Percentiles rank a stretch among this genome's conserved stretches.
These are phyloP conservation scores for Palythoa grandiflora DNA, from an alignment of 92 coral and sea anemone species.

Conservation along the genomic window DNA sequence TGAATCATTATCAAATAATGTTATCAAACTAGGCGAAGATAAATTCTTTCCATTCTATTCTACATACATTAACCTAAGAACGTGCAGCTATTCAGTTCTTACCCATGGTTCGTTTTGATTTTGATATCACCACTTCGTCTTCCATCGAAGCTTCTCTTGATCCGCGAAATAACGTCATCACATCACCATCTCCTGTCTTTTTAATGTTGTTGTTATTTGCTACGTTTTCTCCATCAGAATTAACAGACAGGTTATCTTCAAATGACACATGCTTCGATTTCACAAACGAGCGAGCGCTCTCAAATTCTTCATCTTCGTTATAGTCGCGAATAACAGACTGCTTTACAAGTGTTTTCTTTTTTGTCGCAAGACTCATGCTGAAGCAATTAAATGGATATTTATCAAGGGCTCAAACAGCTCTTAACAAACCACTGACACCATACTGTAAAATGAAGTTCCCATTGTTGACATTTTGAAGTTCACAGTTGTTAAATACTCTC, in stretches of 20 bases:
- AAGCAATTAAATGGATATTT: not conserved
- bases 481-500: not conserved
- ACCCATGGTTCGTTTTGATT: not conserved
- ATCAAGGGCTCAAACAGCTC: not conserved
- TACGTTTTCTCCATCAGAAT: slow-evolving; percentile 79
- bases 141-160: slow-evolving; percentile 1
- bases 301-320: slow-evolving; percentile 33
- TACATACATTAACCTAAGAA: not conserved
- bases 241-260: slow-evolving; percentile 55
- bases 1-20: too few species aligned
- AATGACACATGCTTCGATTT: slow-evolving; percentile 78
- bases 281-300: slow-evolving; percentile 19
- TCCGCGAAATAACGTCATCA: slow-evolving; percentile 9
- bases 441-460: too few species aligned
- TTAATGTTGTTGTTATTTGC: slow-evolving; percentile 8
- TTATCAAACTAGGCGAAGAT: not conserved
- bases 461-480: slow-evolving; percentile 26
- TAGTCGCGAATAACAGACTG: slow-evolving; percentile 68
- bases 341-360: slow-evolving; percentile 73
- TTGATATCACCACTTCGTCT: slow-evolving; percentile 23
- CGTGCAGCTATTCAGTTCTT: not conserved
- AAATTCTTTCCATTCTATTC: not conserved
- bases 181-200: not conserved
- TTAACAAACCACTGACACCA: not conserved
- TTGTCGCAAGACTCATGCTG: slow-evolving; percentile 52